phyloP scores from a whole-genome alignment of 2,797 vertebrate species.

The Ispidina lecontei region DNA sequence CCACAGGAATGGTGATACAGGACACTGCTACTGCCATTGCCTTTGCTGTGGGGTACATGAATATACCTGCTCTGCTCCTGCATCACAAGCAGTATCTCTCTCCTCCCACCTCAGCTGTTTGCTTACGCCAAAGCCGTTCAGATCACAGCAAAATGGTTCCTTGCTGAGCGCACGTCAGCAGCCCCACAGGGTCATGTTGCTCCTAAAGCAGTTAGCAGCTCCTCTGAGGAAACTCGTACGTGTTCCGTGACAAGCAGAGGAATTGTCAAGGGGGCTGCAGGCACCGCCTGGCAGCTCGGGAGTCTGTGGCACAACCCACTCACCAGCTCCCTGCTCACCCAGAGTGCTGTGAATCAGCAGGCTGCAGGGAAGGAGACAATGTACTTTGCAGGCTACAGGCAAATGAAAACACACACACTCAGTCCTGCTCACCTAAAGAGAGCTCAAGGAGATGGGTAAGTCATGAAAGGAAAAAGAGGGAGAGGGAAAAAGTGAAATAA shows the following conservation, averaged over 20 bases:
- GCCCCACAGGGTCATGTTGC: neutral
- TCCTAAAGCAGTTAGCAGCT: neutral
- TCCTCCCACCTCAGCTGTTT: neutral
- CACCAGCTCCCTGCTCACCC: neutral
- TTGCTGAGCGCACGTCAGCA: rapidly evolving
- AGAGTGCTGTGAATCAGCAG: neutral
- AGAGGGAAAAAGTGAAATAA: neutral
- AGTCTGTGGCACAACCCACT: neutral
- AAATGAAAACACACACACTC: neutral
- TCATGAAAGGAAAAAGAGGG: neutral
- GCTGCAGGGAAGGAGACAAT: neutral
- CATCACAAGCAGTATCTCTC: neutral
- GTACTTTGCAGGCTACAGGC: neutral
- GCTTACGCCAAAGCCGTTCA: neutral
- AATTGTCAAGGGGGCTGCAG: neutral
- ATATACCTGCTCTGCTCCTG: rapidly evolving
- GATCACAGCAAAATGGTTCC: neutral
- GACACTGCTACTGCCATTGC: neutral
- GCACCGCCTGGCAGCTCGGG: rapidly evolving
- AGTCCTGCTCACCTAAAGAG: neutral
- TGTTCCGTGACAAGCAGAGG: neutral
- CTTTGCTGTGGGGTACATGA: neutral
- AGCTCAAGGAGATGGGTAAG: neutral
- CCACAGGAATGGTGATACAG: neutral
- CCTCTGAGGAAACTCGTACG: neutral